These are phyloP conservation scores for Parasteatoda lunata DNA, from an alignment of 2,888 invertebrate species.

Conservation along the genomic window DNA sequence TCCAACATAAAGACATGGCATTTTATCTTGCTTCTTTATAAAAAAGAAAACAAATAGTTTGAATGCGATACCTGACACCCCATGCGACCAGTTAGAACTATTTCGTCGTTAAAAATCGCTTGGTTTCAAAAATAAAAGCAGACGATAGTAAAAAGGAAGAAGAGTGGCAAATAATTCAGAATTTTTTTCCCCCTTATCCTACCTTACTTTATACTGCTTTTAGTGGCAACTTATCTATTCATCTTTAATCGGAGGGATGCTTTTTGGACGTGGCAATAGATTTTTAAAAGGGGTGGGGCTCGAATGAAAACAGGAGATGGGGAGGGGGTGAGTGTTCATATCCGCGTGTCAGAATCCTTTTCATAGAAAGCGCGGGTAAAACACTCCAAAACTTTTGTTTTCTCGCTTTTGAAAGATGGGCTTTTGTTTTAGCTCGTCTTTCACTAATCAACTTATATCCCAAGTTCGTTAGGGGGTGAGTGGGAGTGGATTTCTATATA, in stretches of 20 bases:
- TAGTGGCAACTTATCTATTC: slow-evolving; percentile 56
- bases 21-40: slow-evolving; percentile 8
- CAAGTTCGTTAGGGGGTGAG: slow-evolving; percentile 46
- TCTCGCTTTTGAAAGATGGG: slow-evolving; percentile 60
- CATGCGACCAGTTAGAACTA: slow-evolving; percentile 56
- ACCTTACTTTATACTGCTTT: slow-evolving; percentile 28
- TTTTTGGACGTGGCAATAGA: slow-evolving; percentile 61
- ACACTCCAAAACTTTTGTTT: slow-evolving; percentile 67
- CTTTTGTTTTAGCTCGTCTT: slow-evolving; percentile 63
- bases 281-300: slow-evolving; percentile 33
- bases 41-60: slow-evolving; percentile 54
- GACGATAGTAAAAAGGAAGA: slow-evolving; percentile 7
- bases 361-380: slow-evolving; percentile 45
- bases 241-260: slow-evolving; percentile 66
- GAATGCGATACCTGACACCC: slow-evolving; percentile 64
- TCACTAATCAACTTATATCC: slow-evolving; percentile 67
- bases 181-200: slow-evolving; percentile 9
- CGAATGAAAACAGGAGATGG: neutral
- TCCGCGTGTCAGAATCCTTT: slow-evolving; percentile 65
- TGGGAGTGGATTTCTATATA: slow-evolving; percentile 28
- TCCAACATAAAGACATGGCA: slow-evolving; percentile 10
- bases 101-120: slow-evolving; percentile 45
- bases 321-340: slow-evolving; percentile 54
- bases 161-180: slow-evolving; percentile 15
- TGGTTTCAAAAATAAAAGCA: slow-evolving; percentile 61